phyloP scores from a whole-genome alignment of 2,113 vertebrate genomes.

The Pseudorasbora parva region DNA sequence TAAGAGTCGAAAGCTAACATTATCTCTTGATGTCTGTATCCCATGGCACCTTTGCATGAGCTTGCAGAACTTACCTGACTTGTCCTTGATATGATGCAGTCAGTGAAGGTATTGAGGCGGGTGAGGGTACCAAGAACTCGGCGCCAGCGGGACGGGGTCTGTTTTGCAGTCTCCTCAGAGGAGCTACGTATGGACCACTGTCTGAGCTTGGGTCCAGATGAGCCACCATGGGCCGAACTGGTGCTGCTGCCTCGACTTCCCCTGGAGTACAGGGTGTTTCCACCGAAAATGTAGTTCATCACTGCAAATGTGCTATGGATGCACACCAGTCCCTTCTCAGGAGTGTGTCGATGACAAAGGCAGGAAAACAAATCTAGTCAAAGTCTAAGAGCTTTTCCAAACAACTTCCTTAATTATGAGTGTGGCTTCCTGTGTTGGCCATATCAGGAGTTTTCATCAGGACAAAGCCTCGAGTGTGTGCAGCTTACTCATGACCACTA shows the following conservation, averaged over 20 bases:
- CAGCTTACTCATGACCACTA: slow-evolving; percentile 18
- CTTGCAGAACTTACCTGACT: slow-evolving; percentile 79
- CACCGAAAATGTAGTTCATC: slow-evolving; percentile 94
- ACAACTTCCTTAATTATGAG: slow-evolving; percentile 57
- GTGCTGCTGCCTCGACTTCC: slow-evolving; percentile 81
- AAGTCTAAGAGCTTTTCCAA: slow-evolving; percentile 26
- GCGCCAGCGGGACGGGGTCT: slow-evolving; percentile 83
- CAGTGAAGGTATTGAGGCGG: slow-evolving; percentile 83
- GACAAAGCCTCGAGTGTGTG: neutral
- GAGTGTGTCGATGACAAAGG: slow-evolving; percentile 63
- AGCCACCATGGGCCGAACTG: slow-evolving; percentile 76
- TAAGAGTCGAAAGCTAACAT: neutral
- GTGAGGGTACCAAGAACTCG: slow-evolving; percentile 83
- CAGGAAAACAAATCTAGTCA: slow-evolving; percentile 16
- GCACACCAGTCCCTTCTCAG: neutral
- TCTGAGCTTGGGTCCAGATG: slow-evolving; percentile 82
- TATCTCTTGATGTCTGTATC: neutral
- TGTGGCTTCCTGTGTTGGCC: slow-evolving; percentile 47
- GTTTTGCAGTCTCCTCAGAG: slow-evolving; percentile 75
- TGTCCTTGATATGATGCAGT: slow-evolving; percentile 85
- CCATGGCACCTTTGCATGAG: neutral
- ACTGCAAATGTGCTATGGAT: slow-evolving; percentile 66
- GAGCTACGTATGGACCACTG: slow-evolving; percentile 86
- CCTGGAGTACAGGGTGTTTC: slow-evolving; percentile 87
- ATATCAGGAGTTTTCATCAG: slow-evolving; percentile 52